Percentiles rank a stretch among this genome's conserved stretches.
phyloP scores from a whole-genome alignment of 1,140 invertebrate species.

The Scaptomyza montana region DNA sequence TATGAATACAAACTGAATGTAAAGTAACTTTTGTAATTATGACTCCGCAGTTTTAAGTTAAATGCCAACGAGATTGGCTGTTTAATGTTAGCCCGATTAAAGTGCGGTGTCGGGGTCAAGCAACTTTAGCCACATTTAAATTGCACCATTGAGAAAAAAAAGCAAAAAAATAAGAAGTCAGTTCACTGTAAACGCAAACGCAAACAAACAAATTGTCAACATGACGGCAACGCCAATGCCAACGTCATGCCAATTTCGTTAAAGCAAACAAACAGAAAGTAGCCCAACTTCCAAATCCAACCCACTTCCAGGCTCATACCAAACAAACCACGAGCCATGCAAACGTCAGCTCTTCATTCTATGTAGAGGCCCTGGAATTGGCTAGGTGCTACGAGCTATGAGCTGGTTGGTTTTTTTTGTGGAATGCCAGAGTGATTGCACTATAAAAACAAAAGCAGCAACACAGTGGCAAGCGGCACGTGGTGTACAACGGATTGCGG shows the following conservation, averaged over 20 bases:
- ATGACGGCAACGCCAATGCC: conserved; percentile 47
- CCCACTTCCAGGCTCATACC: conserved; percentile 4
- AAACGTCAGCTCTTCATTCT: background rate
- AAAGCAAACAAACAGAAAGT: conserved; percentile 65
- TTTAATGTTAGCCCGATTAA: background rate
- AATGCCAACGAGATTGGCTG: background rate
- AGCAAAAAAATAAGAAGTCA: conserved; percentile 52
- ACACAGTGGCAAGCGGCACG: conserved; percentile 30
- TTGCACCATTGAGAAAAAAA: conserved; percentile 52
- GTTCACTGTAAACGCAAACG: conserved; percentile 58
- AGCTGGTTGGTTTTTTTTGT: background rate
- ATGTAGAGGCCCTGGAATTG: background rate
- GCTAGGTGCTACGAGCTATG: background rate
- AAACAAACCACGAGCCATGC: conserved; percentile 15
- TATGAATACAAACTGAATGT: background rate
- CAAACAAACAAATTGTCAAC: conserved; percentile 75
- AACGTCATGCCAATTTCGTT: conserved; percentile 69
- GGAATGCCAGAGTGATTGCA: background rate
- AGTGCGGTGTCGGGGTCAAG: conserved; percentile 41
- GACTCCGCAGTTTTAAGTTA: background rate
- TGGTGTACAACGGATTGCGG: conserved; percentile 27
- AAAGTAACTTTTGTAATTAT: background rate
- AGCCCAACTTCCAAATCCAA: background rate
- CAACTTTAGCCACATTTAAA: conserved; percentile 64
- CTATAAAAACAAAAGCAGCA: conserved; percentile 32